phyloP scores from a whole-genome alignment of 2,113 vertebrate species.

The Indri indri region DNA sequence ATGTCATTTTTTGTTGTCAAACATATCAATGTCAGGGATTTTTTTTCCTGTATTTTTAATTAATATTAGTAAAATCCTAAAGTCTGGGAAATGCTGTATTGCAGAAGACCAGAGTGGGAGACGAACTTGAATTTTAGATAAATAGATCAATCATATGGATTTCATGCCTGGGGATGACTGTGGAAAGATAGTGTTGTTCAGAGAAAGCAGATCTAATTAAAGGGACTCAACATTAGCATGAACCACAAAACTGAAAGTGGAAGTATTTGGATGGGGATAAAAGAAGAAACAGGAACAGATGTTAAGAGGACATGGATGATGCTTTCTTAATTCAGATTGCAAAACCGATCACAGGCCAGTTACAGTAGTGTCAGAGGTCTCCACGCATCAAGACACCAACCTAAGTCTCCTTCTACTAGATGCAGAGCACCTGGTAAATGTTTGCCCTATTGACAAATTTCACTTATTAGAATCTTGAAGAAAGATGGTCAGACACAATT shows the following conservation, averaged over 20 bases:
- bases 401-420: neutral
- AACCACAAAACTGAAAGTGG: neutral
- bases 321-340: neutral
- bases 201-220: neutral
- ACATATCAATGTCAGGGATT: neutral
- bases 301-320: neutral
- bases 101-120: neutral
- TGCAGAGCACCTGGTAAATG: neutral
- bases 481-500: neutral
- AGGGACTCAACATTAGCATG: neutral
- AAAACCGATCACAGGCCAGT: neutral
- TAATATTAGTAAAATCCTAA: slow-evolving; percentile 8
- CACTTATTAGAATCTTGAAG: neutral
- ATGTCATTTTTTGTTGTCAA: slow-evolving; percentile 35
- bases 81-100: neutral
- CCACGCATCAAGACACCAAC: neutral
- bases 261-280: neutral
- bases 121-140: slow-evolving; percentile 33
- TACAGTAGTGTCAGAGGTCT: neutral
- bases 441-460: neutral
- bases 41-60: neutral
- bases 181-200: neutral
- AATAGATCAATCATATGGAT: neutral
- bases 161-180: neutral
- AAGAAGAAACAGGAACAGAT: neutral